Evolutionary conservation across 2,113 vertebrate species (phyloP), one percentile per base, ranked within the genome.

Genomic region (Picathartes gymnocephalus): DNA sequence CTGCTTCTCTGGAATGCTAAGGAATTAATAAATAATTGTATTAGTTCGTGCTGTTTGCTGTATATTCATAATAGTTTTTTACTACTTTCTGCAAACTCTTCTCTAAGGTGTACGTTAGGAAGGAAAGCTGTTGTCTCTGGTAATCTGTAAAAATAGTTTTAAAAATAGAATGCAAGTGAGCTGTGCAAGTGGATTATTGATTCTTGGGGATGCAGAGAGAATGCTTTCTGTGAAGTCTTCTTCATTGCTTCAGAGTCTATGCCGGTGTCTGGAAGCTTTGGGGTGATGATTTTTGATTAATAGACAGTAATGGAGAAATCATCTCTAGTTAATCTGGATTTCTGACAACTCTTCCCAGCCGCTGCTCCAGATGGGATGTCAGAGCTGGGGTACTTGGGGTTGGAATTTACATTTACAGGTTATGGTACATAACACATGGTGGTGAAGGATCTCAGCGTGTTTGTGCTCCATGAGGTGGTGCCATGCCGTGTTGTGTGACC

Each of bases 61-160:
- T 66, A 53, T 74, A 20, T 60, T 81, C 42, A 51, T 61, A 7
- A 3, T 40, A 51, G 10, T 53, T 86, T 79, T 79, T 47, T 81
- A 27, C 44, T 90, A 31, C 33, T 81, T 93, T 40, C 65, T 64
- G 25, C 72, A 86, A 68, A 19, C 28, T 18, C 42, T 92, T 85
- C 39, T 81, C 51, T 31, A 40, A 94, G 87, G 51, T 88, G 31
- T 47, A 16, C 3, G 3, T 76, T 88, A 65, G 82, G 74, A 83
- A 90, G 62, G 47, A 53, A 50, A 82, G 73, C 53, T n/a, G 11
- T 33, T 70, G 13, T 77, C 33, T 65, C 54, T 78, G 50, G 66
- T 85, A 72, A 94, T 74, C 79, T 90, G 58, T 66, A 73, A 93
- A 94, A 96, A 70, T 30, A 61, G 60, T 57, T 92, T 87, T 93